A percentile compares a stretch with the other conserved stretches of the same genome.
Evolutionary conservation across 1,140 invertebrate species (phyloP).

Genomic region (Lutraria rhynchaena): DNA sequence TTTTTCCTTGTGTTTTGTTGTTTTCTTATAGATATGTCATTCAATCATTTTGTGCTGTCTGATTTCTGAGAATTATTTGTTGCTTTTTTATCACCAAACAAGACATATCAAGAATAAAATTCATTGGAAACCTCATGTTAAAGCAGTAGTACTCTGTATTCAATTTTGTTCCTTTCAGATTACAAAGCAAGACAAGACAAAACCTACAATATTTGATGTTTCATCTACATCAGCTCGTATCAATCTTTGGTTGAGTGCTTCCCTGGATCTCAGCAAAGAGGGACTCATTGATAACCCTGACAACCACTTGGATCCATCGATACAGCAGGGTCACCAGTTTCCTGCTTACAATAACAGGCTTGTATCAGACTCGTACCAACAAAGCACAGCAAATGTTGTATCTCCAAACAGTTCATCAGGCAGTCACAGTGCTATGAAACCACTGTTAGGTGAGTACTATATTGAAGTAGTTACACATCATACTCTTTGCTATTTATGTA

Average conservation of each 20-base stretch:
- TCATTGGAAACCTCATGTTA: too few relatives aligned
- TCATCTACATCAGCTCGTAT: slow-evolving; percentile 54
- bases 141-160: too few relatives aligned
- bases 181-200: too few relatives aligned
- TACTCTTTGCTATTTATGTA: too few relatives aligned
- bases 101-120: too few relatives aligned
- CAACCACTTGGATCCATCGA: slow-evolving; percentile 19
- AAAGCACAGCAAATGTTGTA: slow-evolving; percentile 4
- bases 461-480: too few relatives aligned
- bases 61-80: too few relatives aligned
- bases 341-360: not conserved
- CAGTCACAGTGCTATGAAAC: slow-evolving; percentile 2
- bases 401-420: not conserved
- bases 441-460: not conserved
- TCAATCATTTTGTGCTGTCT: too few relatives aligned
- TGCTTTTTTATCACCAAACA: too few relatives aligned
- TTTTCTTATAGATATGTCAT: too few relatives aligned
- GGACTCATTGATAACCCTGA: slow-evolving; percentile 33
- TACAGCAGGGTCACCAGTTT: not conserved
- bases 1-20: too few relatives aligned
- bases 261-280: slow-evolving; percentile 61
- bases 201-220: slow-evolving; percentile 54
- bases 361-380: not conserved
- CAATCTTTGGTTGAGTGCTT: slow-evolving; percentile 65
- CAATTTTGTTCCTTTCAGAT: too few relatives aligned